Base-by-base conservation (phyloP, 2,888 invertebrate genomes). In the Rhimphoctona megacephalus region DNA sequence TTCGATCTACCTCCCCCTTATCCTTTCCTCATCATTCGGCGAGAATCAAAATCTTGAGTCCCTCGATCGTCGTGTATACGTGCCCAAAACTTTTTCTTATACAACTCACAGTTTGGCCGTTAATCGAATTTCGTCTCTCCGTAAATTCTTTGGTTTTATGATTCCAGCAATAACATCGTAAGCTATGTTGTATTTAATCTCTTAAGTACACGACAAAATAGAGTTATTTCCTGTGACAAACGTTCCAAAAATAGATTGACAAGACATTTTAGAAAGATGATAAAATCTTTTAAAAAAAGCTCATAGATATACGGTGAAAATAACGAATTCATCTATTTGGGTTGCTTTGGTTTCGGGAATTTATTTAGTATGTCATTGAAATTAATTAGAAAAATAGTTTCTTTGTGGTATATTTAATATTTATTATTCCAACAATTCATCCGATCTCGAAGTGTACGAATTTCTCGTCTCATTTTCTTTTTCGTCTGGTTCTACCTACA, bases 41-140 rank as follows among this genome's bases (percentile, higher is more conserved):
- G 39, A 46, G 70, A 83, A 82, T 77, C 61, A 76, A 70, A 70
- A 69, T 76, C 46, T 52, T 57, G 30, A 67, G 54, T 49, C 30
- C 22, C 46, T 70, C 69, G 69, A 57, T 25, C 43, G 19, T 22
- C 25, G 46, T 52, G 25, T 49, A 33, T 36, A 67, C 52, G 14
- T 76, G 76, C 76, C 4, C 25, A 2, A 74, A 52, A 46, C 73
- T 57, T 49, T 76, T 82, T 36, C 57, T 17, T 17, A 33, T 6
- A 54, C 25, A 9, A 64, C 25, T 57, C 19, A 30, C 9, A 33
- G 22, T 49, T 43, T 22, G 30, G 17, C 33, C n/a, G 57, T 49
- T 64, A 11, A 30, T n/a, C 39, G 22, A 46, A 17, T 39, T 36
- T 57, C 11, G 5, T 74, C n/a, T 39, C 39, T 11, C 8, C 19